phyloP scores from a whole-genome alignment of 1,140 invertebrate species.

The Ctenoplectra terminalis region DNA sequence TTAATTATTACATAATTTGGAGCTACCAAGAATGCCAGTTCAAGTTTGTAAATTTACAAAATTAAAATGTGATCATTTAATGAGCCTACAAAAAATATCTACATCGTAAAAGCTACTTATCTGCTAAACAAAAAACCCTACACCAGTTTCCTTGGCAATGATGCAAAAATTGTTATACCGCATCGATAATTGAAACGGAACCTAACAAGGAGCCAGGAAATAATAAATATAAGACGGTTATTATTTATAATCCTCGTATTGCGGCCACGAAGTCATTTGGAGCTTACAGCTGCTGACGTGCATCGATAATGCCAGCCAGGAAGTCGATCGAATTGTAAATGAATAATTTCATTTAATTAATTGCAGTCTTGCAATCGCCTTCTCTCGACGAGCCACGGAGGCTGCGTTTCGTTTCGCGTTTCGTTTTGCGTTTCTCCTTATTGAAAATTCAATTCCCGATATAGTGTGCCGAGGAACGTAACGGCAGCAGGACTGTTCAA shows the following conservation, averaged over 20 bases:
- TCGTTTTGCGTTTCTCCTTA: not conserved
- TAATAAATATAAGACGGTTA: not conserved
- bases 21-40: too few species aligned
- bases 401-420: not conserved
- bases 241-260: not conserved
- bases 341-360: constrained; percentile 14
- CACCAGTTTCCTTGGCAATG: too few species aligned
- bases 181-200: too few species aligned
- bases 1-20: too few species aligned
- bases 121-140: too few species aligned
- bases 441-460: not conserved
- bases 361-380: not conserved
- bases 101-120: too few species aligned
- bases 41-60: too few species aligned
- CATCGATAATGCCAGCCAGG: not conserved
- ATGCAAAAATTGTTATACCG: too few species aligned
- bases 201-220: too few species aligned
- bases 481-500: not conserved
- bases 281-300: too few species aligned
- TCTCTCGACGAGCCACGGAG: not conserved
- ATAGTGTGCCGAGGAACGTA: not conserved
- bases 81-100: too few species aligned
- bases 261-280: not conserved
- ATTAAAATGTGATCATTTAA: too few species aligned
- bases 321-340: not conserved